Base-by-base conservation (phyloP, 2,797 vertebrate species). In the Aldrovandia affinis region DNA sequence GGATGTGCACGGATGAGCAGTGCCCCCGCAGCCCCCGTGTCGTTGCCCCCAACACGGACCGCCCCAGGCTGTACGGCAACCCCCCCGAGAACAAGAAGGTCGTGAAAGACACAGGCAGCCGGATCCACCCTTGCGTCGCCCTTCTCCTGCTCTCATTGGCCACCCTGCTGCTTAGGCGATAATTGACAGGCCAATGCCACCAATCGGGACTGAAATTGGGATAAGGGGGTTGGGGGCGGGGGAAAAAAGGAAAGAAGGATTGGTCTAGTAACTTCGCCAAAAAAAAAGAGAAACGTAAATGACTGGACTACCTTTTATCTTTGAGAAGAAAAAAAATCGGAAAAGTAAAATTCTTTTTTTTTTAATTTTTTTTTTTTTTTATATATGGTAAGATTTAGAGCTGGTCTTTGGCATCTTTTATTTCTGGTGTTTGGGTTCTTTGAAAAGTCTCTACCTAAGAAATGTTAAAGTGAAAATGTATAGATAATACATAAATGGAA, bases 161-260 rank as follows among this genome's bases (percentile, higher is more conserved):
- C 61, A 2, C 82, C 81, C 87, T 92, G 84, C 91, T 94, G 84
- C 90, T 93, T 8, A 90, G 91, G 91, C 93, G 94, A 91, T 95
- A 93, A 95, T 93, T 86, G 90, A 89, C 86, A 75, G 79, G 86
- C 44, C 55, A 85, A n/a, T 14, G 80, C 86, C 86, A 85, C 86
- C 83, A 57, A 52, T 87, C 81, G 78, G 86, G 65, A 92, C 89
- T 87, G 83, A 85, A n/a, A 80, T 42, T 78, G 59, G 83, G 42
- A 50, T 54, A 39, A 25, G 20, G 15, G 55, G 81, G 30, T 20
- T 20, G 1, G 22, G 85, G 86, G 88, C 83, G 84, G 70, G 73
- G 33, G 83, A 63, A 18, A 25, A 52, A 57, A 36, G 57, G 4
- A 80, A 33, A 44, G 12, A 59, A 65, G 20, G 63, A 83, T 81